Conservation (phyloP, 2,797 vertebrate species). For the Nannoperca australis region DNA sequence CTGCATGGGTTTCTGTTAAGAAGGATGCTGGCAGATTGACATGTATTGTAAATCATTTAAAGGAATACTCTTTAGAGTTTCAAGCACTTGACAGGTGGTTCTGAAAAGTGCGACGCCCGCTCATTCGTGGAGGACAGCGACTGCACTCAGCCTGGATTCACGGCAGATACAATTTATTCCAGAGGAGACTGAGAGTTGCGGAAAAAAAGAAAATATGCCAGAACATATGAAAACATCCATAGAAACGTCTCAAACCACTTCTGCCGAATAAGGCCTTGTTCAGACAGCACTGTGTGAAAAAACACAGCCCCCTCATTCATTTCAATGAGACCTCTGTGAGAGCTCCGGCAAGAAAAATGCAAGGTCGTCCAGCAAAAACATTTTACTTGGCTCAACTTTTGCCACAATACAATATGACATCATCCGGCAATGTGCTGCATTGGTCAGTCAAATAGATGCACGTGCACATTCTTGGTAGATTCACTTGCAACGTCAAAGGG, state of each 20-base stretch:
- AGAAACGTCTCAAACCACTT: constrained; percentile 8
- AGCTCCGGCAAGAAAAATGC: neutral
- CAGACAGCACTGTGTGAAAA: neutral
- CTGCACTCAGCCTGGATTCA: constrained; percentile 7
- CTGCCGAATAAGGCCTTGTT: neutral
- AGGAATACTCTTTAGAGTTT: neutral
- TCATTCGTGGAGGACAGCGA: neutral
- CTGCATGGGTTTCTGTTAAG: constrained; percentile 4
- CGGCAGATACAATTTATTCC: constrained; percentile 10
- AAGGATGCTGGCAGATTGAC: constrained; percentile 14
- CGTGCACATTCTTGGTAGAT: neutral
- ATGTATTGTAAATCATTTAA: constrained; percentile 20
- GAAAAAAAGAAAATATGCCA: constrained; percentile 12
- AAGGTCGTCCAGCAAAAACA: neutral
- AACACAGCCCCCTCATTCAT: constrained; percentile 3
- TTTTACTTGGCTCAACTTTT: neutral
- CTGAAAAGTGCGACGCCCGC: neutral
- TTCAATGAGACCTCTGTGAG: constrained; percentile 10
- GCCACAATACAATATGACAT: constrained; percentile 4
- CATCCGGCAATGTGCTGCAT: neutral
- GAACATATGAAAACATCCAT: constrained; percentile 21
- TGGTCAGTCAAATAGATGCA: constrained; percentile 11
- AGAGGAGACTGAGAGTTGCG: neutral
- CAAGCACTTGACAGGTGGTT: neutral
- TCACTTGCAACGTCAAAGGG: neutral